Evolutionary conservation across 2,113 vertebrate genomes (phyloP).

Genomic region (Dasypus novemcinctus): DNA sequence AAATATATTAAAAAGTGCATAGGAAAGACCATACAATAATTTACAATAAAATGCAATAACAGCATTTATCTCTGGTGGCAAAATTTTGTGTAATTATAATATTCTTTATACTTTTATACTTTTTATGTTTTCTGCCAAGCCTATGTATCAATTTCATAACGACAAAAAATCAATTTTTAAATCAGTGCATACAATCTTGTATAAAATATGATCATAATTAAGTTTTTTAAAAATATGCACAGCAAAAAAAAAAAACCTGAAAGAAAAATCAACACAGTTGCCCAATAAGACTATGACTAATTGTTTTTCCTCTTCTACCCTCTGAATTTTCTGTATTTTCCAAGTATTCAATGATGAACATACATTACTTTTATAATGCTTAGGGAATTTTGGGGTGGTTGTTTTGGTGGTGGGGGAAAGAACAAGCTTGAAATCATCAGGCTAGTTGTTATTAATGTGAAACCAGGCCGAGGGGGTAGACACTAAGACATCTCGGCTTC

Average conservation of each 20-base stretch:
- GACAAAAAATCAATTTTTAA: conserved; percentile 41
- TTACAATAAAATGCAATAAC: neutral
- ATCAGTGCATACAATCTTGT: neutral
- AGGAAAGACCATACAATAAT: neutral
- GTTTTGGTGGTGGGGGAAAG: neutral
- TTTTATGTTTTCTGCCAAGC: conserved; percentile 40
- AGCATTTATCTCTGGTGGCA: neutral
- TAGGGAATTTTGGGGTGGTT: neutral
- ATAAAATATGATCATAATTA: neutral
- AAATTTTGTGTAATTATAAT: conserved; percentile 22
- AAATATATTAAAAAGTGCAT: conserved; percentile 32
- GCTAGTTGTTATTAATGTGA: neutral
- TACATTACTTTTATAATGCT: neutral
- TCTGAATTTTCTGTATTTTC: conserved; percentile 8
- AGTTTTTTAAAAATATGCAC: neutral
- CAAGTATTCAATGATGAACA: neutral
- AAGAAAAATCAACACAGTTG: neutral
- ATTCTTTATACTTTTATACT: conserved; percentile 31
- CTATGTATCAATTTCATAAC: neutral
- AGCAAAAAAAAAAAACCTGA: neutral
- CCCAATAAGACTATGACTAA: neutral
- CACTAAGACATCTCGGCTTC: neutral
- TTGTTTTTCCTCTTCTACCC: neutral
- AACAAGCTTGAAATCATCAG: neutral
- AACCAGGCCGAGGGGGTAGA: neutral